Evolutionary conservation across 2,888 invertebrate species (phyloP), one percentile per base, ranked within the genome.

Genomic region (Merodon equestris): DNA sequence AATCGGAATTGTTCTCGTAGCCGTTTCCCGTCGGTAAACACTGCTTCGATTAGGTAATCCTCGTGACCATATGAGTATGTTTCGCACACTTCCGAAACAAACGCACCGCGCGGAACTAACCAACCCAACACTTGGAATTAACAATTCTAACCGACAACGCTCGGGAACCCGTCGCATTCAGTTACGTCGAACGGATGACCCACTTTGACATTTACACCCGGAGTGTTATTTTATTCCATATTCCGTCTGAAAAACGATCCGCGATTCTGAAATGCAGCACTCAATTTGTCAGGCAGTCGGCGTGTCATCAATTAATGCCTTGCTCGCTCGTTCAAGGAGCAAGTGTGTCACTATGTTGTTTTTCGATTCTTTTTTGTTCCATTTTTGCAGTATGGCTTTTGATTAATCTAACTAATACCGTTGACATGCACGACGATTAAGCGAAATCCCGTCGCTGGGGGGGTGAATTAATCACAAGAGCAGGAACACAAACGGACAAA

Each of bases 231-330:
- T 60, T 51, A 42, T 51, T 54, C 47, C 66, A 54, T 68, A 61
- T 53, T 61, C 40, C 36, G 53, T 63, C 64, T 79, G 79, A 79
- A 79, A 79, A 79, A 70, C 50, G 79, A 79, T 79, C 79, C 74
- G 50, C 54, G 51, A n/a, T 58, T 74, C 58, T 64, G 68, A 74
- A 74, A 79, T 64, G 68, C 68, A 70, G 68, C 74, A 79, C 70
- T 68, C 68, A 79, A 79, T 79, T 79, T 74, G 74, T 79, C 74
- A 74, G 45, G 38, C 54, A 57, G 50, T 54, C 68, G 50, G 60
- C 40, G 68, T 74, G 60, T 74, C 74, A 64, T 79, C 56, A 74
- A 74, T 68, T 73, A 77, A 68, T 68, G 58, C 68, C 44, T 42
- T n/a, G 40, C 27, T n/a, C 57, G 10, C 48, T 63, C 48, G 63